These are phyloP conservation scores for Octodon degus DNA, from an alignment of 2,113 vertebrate species.

Conservation along the genomic window DNA sequence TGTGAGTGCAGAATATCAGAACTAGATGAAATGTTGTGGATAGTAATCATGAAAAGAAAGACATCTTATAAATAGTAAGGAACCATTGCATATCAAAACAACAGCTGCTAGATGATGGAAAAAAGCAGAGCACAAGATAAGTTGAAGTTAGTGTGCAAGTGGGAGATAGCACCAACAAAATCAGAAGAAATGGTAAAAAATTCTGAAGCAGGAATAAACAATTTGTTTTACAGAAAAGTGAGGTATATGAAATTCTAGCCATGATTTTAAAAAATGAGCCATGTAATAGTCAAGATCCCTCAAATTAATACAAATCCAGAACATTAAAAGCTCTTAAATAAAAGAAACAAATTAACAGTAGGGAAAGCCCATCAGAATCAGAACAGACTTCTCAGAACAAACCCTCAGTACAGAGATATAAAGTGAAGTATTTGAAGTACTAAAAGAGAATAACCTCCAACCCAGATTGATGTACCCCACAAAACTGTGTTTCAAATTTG, in stretches of 20 bases:
- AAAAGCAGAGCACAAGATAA: neutral
- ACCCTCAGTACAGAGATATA: no score
- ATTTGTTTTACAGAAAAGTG: neutral
- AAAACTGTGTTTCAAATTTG: no score
- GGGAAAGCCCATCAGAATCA: no score
- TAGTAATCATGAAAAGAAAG: neutral
- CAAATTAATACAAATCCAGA: no score
- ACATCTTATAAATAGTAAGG: no score
- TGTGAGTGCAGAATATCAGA: neutral
- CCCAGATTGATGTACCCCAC: no score
- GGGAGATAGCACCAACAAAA: neutral
- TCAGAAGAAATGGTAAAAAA: neutral
- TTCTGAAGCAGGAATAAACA: neutral
- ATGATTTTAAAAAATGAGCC: neutral
- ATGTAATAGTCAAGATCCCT: no score
- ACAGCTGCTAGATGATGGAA: neutral
- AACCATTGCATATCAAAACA: neutral
- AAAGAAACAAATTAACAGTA: no score
- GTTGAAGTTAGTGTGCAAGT: neutral
- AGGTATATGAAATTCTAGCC: neutral
- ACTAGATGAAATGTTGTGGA: neutral
- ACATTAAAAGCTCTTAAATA: no score
- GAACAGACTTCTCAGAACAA: no score
- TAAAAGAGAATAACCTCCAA: no score
- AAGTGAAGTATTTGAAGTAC: no score